Base-by-base conservation (phyloP, 2,797 vertebrate species). In the Danio albolineatus region DNA sequence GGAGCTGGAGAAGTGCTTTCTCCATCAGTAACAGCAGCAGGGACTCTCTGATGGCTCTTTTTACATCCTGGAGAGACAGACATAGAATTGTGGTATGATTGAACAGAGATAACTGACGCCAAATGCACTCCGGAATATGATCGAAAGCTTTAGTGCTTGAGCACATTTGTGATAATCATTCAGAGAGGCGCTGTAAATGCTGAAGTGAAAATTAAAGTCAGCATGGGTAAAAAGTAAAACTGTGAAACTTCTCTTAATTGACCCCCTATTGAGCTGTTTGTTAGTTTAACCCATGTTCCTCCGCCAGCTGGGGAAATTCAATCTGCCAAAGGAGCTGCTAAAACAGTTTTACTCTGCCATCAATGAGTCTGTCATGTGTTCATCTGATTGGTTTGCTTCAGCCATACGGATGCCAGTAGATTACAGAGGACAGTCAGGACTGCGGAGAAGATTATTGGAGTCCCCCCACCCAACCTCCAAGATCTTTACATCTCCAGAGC, bases 1-100 rank as follows among this genome's bases (percentile, higher is more conserved):
- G 57, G 67, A 71, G 64, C 53, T 53, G 7, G 19, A 21, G 13
- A 74, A 79, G 62, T 54, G 41, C 76, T 69, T 62, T 69, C 76
- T 73, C 71, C 70, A 76, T 71, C 57, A 81, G 46, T 72, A 59
- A 73, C 59, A 76, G 39, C 73, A 62, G 70, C 73, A 77, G 80
- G 69, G 69, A 79, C 46, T 46, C 64, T 43, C 56, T 14, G 38
- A 39, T 46, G 57, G 41, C 38, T 67, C 61, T 60, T 82, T 51
- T 59, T 44, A 21, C n/a, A 44, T 54, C 61, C 62, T 38, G 61
- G 70, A 7, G 60, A 67, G 54, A 36, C 53, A 78, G 46, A 46
- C 54, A 44, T 9, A 66, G 51, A 57, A 73, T 67, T 39, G 21
- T 60, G 48, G 7, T 66, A 41, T 54, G 75, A 77, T 46, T 21